Evolutionary conservation across 2,797 vertebrate genomes (phyloP), one percentile per base, ranked within the genome.

Genomic region (Rhinichthys osculus): DNA sequence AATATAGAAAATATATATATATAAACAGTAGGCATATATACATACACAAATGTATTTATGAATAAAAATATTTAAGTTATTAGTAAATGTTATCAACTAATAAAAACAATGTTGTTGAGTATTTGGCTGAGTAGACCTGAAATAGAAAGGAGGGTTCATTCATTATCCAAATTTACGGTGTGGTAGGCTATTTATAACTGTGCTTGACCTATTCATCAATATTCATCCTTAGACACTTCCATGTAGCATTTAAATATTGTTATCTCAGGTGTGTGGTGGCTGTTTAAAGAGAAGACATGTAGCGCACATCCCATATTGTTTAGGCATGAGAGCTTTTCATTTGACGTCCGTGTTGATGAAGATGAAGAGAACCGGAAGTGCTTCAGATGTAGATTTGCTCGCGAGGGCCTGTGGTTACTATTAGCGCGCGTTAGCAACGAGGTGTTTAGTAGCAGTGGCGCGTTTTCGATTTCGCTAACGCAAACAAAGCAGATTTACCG

Each of bases 331-430:
- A 66, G 57, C 62, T 69, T 86, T 64, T 71, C 23, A 42, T 83
- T 72, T 79, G 74, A 80, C 14, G 5, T 54, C 33, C 23, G 40
- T 50, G 50, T 47, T 40, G 33, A 17, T 70, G 52, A 35, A 42
- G 52, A 38, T 27, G 52, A 38, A 44, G 52, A 50, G 21, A 85
- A 85, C 78, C 78, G 84, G 84, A 85, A 85, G 70, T 85, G 40
- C 23, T 66, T 30, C 64, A 13, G 44, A 6, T 66, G 19, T 74
- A 64, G 44, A 72, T 40, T 80, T 1, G 54, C 42, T 47, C 57
- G 17, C 33, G 17, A 73, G 44, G 67, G 17, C 42, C 42, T 19
- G 40, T 59, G 5, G 21, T 19, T 17, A 1, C 19, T 73, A 38
- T 80, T 74, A 74, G 69, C 78, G 30, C 7, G 57, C 2, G 47